These are phyloP conservation scores for Delia radicum DNA, from an alignment of 1,140 invertebrate genomes.

Conservation along the genomic window DNA sequence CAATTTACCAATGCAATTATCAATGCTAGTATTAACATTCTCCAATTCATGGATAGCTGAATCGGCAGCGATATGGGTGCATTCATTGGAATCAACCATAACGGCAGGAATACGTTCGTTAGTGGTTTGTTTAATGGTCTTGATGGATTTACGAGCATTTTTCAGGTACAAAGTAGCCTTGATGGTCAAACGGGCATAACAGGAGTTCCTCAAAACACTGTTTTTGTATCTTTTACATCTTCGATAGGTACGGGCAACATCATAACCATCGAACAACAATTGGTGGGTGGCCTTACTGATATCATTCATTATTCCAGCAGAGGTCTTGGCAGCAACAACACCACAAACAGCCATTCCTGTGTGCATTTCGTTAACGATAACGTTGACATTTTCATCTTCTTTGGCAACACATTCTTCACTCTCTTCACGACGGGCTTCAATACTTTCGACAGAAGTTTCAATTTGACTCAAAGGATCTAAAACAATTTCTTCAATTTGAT, in stretches of 20 bases:
- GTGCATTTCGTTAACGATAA: conserved; percentile 37
- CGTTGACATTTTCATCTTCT: conserved; percentile 35
- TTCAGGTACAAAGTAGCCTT: conserved; percentile 38
- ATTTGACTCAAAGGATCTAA: conserved; percentile 44
- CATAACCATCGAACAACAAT: conserved; percentile 41
- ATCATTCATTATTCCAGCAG: conserved; percentile 37
- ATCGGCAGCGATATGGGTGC: conserved; percentile 40
- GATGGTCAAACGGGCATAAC: conserved; percentile 37
- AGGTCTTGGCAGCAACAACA: conserved; percentile 35
- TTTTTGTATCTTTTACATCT: conserved; percentile 41
- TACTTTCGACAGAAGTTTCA: conserved; percentile 36
- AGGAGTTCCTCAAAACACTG: conserved; percentile 29
- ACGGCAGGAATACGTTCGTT: conserved; percentile 42
- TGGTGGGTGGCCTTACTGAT: conserved; percentile 43
- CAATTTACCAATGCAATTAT: conserved; percentile 31
- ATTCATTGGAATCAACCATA: conserved; percentile 37
- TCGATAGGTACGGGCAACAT: conserved; percentile 33
- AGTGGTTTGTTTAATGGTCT: conserved; percentile 39
- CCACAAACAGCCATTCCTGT: conserved; percentile 38
- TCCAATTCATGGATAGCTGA: conserved; percentile 36
- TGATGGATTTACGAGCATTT: conserved; percentile 39
- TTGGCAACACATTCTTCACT: conserved; percentile 40
- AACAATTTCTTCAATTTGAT: conserved; percentile 45
- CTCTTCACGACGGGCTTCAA: conserved; percentile 39
- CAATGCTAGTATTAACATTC: conserved; percentile 33